Evolutionary conservation across 2,797 vertebrate species (phyloP).

Genomic region (Tarsius wallacei): DNA sequence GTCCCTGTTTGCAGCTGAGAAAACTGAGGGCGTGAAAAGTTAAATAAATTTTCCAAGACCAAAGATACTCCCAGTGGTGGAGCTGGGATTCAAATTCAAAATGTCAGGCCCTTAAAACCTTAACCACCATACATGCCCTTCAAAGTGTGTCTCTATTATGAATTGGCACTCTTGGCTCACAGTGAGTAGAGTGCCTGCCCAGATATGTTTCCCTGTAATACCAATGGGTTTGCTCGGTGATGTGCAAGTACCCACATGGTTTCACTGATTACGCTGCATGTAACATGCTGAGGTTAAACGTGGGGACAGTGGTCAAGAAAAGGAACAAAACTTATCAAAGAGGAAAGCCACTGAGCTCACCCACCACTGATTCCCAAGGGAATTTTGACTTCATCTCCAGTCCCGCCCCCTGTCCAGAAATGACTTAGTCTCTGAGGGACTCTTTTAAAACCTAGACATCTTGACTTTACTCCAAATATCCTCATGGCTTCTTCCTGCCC

Average conservation of each 20-base stretch:
- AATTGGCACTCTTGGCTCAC: not conserved
- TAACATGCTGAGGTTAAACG: not conserved
- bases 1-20: not conserved
- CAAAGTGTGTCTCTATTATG: not conserved
- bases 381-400: not conserved
- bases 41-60: slow-evolving; percentile 8
- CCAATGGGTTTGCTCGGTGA: not conserved
- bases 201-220: not conserved
- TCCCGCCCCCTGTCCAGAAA: not conserved
- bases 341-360: not conserved
- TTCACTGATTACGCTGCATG: not conserved
- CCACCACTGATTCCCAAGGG: not conserved
- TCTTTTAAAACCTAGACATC: not conserved
- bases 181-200: not conserved
- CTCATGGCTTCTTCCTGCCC: not conserved
- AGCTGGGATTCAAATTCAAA: not conserved
- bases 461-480: not conserved
- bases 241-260: not conserved
- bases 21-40: slow-evolving; percentile 16
- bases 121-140: not conserved
- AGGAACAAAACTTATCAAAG: not conserved
- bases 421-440: not conserved
- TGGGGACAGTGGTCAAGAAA: not conserved
- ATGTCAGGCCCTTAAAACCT: not conserved
- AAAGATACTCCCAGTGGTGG: not conserved